Conservation (phyloP, 2,797 vertebrate genomes). For the Hydrocynus forskahlii region DNA sequence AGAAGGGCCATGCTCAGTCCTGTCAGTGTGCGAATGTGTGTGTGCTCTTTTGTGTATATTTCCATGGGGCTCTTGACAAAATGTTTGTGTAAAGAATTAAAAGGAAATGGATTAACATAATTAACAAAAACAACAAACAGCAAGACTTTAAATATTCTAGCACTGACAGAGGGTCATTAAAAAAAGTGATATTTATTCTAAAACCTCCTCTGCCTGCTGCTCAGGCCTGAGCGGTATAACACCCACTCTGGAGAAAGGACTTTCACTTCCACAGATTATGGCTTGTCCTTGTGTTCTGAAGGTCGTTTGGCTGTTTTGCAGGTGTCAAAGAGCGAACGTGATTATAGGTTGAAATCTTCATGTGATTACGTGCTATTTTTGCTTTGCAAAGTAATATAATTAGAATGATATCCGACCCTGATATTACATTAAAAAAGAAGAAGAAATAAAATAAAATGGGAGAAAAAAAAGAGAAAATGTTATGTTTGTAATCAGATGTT, state of each 20-base stretch:
- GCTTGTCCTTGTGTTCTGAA: background rate
- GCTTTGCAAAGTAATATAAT: background rate
- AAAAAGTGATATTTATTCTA: background rate
- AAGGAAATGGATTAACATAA: background rate
- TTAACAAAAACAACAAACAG: background rate
- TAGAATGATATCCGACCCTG: background rate
- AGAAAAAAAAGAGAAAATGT: background rate
- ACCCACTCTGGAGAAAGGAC: background rate
- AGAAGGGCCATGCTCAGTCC: slow-evolving; percentile 80
- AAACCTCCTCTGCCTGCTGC: background rate
- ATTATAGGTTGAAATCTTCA: background rate
- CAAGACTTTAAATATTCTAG: background rate
- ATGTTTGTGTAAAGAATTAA: slow-evolving; percentile 7
- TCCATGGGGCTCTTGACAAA: background rate
- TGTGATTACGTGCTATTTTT: background rate
- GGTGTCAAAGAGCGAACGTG: background rate
- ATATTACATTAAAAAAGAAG: background rate
- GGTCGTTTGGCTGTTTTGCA: background rate
- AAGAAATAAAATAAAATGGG: background rate
- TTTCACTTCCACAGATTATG: background rate
- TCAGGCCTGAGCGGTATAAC: background rate
- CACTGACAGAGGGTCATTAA: background rate
- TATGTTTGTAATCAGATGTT: no score
- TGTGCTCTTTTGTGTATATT: background rate
- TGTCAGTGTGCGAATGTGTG: slow-evolving; percentile 66